Conservation (phyloP, 2,113 vertebrate genomes). For the Erpornis zantholeuca region DNA sequence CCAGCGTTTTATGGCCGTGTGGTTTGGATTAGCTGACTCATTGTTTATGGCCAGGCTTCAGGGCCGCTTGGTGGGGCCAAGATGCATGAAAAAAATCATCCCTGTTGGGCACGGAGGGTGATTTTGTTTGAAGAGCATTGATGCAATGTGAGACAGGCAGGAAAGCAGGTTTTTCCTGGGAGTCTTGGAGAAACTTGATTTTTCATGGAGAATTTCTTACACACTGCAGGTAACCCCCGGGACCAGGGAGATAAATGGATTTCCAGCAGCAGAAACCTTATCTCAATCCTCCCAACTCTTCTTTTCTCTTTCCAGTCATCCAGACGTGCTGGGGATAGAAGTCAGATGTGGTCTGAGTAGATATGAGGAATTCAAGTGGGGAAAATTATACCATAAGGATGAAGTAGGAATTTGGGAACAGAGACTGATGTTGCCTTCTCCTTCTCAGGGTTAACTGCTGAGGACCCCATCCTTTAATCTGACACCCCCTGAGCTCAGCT, state of each 20-base stretch:
- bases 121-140: neutral
- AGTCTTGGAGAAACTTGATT: neutral
- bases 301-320: neutral
- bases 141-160: neutral
- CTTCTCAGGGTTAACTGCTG: neutral
- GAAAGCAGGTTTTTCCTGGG: neutral
- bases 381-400: neutral
- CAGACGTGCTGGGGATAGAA: neutral
- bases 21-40: slow-evolving; percentile 56
- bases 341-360: neutral
- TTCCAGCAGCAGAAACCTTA: neutral
- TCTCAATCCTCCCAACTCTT: neutral
- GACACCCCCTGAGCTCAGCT: neutral
- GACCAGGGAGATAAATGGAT: neutral
- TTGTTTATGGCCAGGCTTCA: neutral
- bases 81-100: neutral
- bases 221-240: neutral
- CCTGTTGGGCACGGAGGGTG: neutral
- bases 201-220: neutral
- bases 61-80: neutral
- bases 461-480: neutral
- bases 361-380: neutral
- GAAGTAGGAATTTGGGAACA: neutral
- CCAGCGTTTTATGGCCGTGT: neutral
- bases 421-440: neutral